Evolutionary conservation across 2,888 invertebrate genomes (phyloP).

Genomic region (Rambutsinella grinnellia): DNA sequence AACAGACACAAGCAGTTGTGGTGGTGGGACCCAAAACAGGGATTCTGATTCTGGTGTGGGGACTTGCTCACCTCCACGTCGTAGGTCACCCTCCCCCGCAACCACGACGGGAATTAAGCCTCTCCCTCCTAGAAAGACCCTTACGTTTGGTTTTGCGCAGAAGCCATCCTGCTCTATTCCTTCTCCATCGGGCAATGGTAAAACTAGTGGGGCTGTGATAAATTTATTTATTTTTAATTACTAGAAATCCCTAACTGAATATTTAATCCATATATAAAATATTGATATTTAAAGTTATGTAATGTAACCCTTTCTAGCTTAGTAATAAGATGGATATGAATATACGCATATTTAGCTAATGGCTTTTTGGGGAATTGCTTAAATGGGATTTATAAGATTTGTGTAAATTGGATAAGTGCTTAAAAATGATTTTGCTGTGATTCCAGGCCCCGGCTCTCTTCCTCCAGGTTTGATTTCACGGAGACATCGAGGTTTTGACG

Average conservation of each 20-base stretch:
- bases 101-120: conserved; percentile 15
- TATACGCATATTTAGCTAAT: too few species aligned
- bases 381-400: too few species aligned
- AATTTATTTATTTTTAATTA: too few species aligned
- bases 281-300: too few species aligned
- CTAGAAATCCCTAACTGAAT: too few species aligned
- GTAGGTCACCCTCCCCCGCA: conserved; percentile 58
- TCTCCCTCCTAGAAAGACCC: conserved; percentile 4
- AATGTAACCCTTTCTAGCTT: too few species aligned
- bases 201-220: conserved; percentile 60
- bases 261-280: too few species aligned
- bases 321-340: too few species aligned
- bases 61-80: conserved; percentile 63
- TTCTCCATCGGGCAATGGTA: conserved; percentile 64
- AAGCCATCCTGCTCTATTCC: conserved; percentile 65
- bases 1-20: conserved; percentile 57
- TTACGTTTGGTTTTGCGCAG: conserved; percentile 20
- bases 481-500: conserved; percentile 77
- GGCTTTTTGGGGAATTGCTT: too few species aligned
- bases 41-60: conserved; percentile 65
- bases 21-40: conserved; percentile 48
- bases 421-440: too few species aligned
- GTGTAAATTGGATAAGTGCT: too few species aligned
- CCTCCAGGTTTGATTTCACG: conserved; percentile 84
- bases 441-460: conserved; percentile 79